Conservation (phyloP, 2,888 invertebrate species). For the Melipona bicolor region DNA sequence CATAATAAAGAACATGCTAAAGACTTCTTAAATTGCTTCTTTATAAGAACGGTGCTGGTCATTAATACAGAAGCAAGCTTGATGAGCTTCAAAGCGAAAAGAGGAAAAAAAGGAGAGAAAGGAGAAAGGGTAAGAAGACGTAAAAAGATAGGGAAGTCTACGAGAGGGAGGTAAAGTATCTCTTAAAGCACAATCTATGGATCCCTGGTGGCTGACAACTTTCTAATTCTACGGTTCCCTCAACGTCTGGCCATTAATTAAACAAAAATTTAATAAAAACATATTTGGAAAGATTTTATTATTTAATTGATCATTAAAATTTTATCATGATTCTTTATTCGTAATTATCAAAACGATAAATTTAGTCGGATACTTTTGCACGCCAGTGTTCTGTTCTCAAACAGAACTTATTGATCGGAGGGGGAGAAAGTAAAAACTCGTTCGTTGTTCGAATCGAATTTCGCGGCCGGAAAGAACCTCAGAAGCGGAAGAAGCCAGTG, state of each 20-base stretch:
- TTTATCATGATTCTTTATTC: background rate
- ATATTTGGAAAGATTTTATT: no score
- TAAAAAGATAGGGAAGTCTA: conserved; percentile 25
- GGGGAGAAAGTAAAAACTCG: background rate
- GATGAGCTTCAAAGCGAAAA: conserved; percentile 69
- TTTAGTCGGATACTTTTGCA: background rate
- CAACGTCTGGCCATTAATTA: background rate
- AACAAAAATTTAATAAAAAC: background rate
- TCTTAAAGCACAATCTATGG: conserved; percentile 1
- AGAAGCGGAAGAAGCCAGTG: conserved; percentile 39
- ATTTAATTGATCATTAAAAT: background rate
- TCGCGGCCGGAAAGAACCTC: conserved; percentile 14
- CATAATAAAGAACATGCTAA: conserved; percentile 42
- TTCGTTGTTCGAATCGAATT: conserved; percentile 11
- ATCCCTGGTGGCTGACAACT: background rate
- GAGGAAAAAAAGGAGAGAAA: conserved; percentile 24
- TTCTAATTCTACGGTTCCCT: background rate
- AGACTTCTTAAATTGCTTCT: conserved; percentile 66
- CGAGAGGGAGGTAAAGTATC: conserved; percentile 12
- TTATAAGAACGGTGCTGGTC: conserved; percentile 69
- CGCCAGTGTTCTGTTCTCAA: background rate
- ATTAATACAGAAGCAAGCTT: conserved; percentile 79
- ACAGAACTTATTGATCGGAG: background rate
- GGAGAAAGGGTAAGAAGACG: conserved; percentile 34
- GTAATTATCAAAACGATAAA: background rate